Conservation (phyloP, 1,140 invertebrate genomes). For the Heliconius melpomene region DNA sequence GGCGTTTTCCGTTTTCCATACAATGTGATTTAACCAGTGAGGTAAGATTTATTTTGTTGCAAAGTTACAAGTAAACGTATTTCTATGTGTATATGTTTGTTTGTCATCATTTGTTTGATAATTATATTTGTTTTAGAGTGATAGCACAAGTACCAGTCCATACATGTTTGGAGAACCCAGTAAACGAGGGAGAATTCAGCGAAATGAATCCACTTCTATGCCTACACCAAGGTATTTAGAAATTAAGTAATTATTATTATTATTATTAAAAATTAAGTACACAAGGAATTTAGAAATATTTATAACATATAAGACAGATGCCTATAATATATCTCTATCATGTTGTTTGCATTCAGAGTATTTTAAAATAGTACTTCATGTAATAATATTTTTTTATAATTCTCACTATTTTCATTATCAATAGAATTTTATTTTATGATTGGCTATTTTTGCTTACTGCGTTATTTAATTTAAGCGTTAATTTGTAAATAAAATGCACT, state of each 20-base stretch:
- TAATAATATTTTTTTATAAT: neutral
- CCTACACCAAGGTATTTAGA: slow-evolving; percentile 50
- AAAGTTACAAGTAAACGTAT: neutral
- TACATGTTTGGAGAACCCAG: slow-evolving; percentile 63
- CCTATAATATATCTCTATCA: too few species aligned
- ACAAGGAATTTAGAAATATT: neutral
- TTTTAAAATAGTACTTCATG: too few species aligned
- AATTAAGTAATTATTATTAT: too few species aligned
- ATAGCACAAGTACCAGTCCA: slow-evolving; percentile 44
- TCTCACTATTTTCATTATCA: neutral
- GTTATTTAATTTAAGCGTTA: too few species aligned
- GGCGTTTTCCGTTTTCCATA: slow-evolving; percentile 55
- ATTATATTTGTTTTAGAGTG: slow-evolving; percentile 42
- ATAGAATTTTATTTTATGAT: neutral
- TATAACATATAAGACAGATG: neutral
- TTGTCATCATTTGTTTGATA: neutral
- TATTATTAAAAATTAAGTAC: neutral
- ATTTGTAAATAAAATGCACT: too few species aligned
- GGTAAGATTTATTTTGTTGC: slow-evolving; percentile 42
- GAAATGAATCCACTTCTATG: slow-evolving; percentile 47
- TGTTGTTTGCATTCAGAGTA: neutral
- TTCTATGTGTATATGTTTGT: neutral
- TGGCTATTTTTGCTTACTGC: too few species aligned
- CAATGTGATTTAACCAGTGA: slow-evolving; percentile 52
- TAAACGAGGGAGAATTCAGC: slow-evolving; percentile 53